Percentiles rank a stretch among this genome's conserved stretches.
These are phyloP conservation scores for Tyria jacobaeae DNA, from an alignment of 2,888 invertebrate genomes.

Conservation along the genomic window DNA sequence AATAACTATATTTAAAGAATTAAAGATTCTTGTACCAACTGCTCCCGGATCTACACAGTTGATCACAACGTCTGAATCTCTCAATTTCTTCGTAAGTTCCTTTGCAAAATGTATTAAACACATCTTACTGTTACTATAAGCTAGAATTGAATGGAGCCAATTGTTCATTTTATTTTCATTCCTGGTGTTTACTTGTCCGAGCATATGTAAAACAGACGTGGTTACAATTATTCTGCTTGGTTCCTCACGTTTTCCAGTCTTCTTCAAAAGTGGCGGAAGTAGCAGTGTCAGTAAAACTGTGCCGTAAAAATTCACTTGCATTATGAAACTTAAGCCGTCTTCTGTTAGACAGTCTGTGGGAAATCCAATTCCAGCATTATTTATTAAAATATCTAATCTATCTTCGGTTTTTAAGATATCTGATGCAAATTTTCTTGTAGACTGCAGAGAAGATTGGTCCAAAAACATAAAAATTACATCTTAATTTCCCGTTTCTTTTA, in stretches of 20 bases:
- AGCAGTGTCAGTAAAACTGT: conserved; percentile 95
- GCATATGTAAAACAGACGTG: conserved; percentile 73
- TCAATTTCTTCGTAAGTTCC: conserved; percentile 63
- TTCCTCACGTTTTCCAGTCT: conserved; percentile 73
- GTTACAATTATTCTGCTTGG: conserved; percentile 91
- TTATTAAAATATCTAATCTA: conserved; percentile 92
- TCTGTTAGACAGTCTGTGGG: conserved; percentile 80
- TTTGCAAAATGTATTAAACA: conserved; percentile 89
- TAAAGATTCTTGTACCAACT: conserved; percentile 91
- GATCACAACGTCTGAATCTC: conserved; percentile 88
- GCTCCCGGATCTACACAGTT: conserved; percentile 94
- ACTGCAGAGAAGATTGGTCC: conserved; percentile 90
- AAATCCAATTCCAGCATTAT: conserved; percentile 92
- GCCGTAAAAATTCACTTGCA: conserved; percentile 97
- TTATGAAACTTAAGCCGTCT: conserved; percentile 93
- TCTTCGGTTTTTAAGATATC: conserved; percentile 89
- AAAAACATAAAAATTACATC: conserved; percentile 89
- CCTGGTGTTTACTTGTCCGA: neutral
- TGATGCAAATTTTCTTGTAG: conserved; percentile 91
- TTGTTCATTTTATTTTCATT: neutral
- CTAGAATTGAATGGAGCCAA: neutral
- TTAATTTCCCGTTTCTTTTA: conserved; percentile 86
- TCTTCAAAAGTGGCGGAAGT: conserved; percentile 91
- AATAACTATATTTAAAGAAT: conserved; percentile 69
- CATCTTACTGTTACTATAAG: conserved; percentile 84